Base-by-base conservation (phyloP, 2,888 invertebrate species). In the Epinotia nisella region DNA sequence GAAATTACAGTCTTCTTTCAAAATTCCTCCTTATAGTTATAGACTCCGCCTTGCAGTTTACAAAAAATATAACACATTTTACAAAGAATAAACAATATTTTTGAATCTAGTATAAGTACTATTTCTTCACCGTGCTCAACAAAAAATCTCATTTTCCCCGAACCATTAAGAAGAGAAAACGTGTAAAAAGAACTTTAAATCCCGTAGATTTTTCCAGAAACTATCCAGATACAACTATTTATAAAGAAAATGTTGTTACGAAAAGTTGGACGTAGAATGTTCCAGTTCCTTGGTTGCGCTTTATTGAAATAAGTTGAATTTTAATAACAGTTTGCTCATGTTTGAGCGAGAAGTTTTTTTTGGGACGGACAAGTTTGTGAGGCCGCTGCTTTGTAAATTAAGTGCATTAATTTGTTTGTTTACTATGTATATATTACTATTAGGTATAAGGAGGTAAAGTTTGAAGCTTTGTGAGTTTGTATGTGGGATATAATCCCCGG, bases 191-290 rank as follows among this genome's bases (percentile, higher is more conserved):
- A 67, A 56, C 49, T 53, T 58, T 49, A 39, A 62, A 72, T 49
- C 72, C 61, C 19, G 29, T 55, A 45, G 61, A 71, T 45, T 65
- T 60, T 67, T 35, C 67, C 11, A 60, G 56, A 62, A 73, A 73
- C 73, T 73, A 73, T 64, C 58, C 53, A 24, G 69, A 74, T 69
- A 61, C 53, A 79, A 81, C 76, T 81, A 80, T 80, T 80, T 80
- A 80, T 76, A 76, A 80, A 80, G 79, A 81, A 77, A 81, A 78
- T 71, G 76, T 74, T 75, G 77, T 77, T 75, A 73, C 66, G 51
- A 45, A 65, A 76, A 80, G 75, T 77, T 75, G 21, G 55, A 35
- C 68, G 45, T 74, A 67, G 49, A 74, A 62, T 74, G 70, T 35
- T 59, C 67, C 39, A 67, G 71, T 71, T 72, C 39, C 64, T 45